Percentiles rank a stretch among this genome's conserved stretches.
Conservation (phyloP, 2,113 vertebrate species). For the Corythoichthys intestinalis region DNA sequence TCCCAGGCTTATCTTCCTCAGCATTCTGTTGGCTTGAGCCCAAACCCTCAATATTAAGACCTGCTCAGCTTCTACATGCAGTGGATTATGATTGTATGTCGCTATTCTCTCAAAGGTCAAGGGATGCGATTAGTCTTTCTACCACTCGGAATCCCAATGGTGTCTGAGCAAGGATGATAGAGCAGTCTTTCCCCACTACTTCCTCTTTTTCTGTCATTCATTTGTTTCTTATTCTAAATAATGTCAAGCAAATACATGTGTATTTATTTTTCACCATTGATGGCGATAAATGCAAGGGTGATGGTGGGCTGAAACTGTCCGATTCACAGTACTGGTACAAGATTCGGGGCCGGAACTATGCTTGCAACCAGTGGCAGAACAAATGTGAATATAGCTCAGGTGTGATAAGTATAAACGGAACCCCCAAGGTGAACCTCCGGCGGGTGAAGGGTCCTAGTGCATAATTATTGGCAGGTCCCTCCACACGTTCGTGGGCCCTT, state of each 20-base stretch:
- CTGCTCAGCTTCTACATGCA: constrained; percentile 4
- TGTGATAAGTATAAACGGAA: no score
- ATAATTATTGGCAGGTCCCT: no score
- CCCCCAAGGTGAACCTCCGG: no score
- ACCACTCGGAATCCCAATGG: constrained; percentile 46
- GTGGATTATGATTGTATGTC: constrained; percentile 58
- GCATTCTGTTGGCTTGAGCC: constrained; percentile 28
- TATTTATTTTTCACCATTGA: not conserved
- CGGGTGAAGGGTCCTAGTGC: no score
- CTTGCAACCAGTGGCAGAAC: no score
- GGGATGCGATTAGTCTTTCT: constrained; percentile 52
- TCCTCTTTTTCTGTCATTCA: constrained; percentile 30
- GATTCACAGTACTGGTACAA: no score
- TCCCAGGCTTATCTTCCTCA: constrained; percentile 30
- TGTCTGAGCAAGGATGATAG: constrained; percentile 58
- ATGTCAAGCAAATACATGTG: constrained; percentile 1
- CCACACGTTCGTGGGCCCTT: no score
- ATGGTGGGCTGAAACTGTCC: no score
- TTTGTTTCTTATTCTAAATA: not conserved
- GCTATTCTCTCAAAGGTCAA: constrained; percentile 64
- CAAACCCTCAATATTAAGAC: constrained; percentile 33
- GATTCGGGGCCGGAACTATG: no score
- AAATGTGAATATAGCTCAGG: no score
- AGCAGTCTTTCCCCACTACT: constrained; percentile 29
- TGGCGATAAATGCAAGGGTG: no score